Evolutionary conservation across 2,797 vertebrate genomes (phyloP), one percentile per base, ranked within the genome.

Genomic region (Coluber constrictor): DNA sequence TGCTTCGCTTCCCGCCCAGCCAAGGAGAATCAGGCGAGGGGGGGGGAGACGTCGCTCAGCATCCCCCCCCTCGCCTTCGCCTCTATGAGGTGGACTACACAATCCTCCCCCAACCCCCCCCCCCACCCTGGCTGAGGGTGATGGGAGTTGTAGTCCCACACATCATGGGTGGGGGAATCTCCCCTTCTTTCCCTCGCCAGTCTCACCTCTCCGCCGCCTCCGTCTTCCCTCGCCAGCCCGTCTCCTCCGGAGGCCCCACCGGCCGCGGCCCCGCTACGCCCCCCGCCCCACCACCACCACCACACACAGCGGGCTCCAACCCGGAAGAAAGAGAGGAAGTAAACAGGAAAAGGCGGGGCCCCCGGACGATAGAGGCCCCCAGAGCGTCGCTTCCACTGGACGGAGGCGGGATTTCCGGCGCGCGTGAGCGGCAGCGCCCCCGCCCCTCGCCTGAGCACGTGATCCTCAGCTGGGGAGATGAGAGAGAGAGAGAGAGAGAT

Each of bases 41-140:
- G 7, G 6, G 18, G 8, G 9, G 60, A 0, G 6, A 1, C 10
- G 2, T 18, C 32, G 6, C n/a, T 6, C n/a, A 18, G n/a, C 66
- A 37, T 5, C 47, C 47, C 47, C 6, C 32, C 32, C 16, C 6
- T 7, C 16, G 18, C 18, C 70, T 11, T 20, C 18, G 8, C 8
- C 18, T 43, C 6, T 51, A 4, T 1, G 8, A 23, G 8, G 13
- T 10, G 70, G 37, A 23, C 32, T 79, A 23, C 32, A 43, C 27
- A 43, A 11, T 3, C 74, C 74, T 79, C 9, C 74, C 74, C 74
- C 66, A 66, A 4, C 1, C 74, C 37, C 37, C 18, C 11, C 74
- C 37, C 37, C 18, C 32, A 11, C 74, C 37, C 74, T 43, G 74
- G 37, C 18, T 83, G 37, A 47, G 74, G 32, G 20, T 25, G 20